These are phyloP conservation scores for Mamestra brassicae DNA, from an alignment of 2,888 invertebrate genomes.

Conservation along the genomic window DNA sequence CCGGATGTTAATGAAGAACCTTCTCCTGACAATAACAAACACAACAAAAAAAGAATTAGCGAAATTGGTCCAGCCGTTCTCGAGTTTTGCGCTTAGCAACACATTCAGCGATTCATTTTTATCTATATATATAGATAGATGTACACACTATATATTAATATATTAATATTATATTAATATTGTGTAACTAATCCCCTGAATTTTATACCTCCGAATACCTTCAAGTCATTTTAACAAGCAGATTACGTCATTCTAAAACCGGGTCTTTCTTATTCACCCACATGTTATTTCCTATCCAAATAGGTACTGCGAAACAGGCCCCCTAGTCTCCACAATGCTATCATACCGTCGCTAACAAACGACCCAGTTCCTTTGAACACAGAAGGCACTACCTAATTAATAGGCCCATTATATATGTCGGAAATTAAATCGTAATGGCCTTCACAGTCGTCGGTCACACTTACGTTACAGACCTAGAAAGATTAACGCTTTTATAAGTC, in stretches of 20 bases:
- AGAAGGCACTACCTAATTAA: slow-evolving; percentile 7
- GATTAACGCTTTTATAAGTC: slow-evolving; percentile 55
- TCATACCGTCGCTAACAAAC: slow-evolving; percentile 9
- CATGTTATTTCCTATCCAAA: no score
- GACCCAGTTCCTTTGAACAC: slow-evolving; percentile 20
- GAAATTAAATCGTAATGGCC: slow-evolving; percentile 13
- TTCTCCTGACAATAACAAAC: no score
- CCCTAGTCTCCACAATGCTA: not conserved
- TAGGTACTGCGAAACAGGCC: not conserved
- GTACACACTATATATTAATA: no score
- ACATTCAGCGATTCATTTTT: no score
- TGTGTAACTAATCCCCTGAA: not conserved
- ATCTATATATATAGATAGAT: no score
- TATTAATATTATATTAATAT: not conserved
- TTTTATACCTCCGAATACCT: not conserved
- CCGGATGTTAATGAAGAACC: no score
- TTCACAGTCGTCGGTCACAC: slow-evolving; percentile 10
- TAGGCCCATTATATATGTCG: slow-evolving; percentile 14
- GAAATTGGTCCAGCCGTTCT: no score
- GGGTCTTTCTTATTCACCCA: not conserved
- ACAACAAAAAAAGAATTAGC: no score
- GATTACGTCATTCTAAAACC: not conserved
- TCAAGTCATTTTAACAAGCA: no score
- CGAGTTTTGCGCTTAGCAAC: no score
- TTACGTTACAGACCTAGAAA: slow-evolving; percentile 18